Percentiles rank a stretch among this genome's conserved stretches.
Conservation (phyloP, 2,113 vertebrate species). For the Pyrgilauda ruficollis region DNA sequence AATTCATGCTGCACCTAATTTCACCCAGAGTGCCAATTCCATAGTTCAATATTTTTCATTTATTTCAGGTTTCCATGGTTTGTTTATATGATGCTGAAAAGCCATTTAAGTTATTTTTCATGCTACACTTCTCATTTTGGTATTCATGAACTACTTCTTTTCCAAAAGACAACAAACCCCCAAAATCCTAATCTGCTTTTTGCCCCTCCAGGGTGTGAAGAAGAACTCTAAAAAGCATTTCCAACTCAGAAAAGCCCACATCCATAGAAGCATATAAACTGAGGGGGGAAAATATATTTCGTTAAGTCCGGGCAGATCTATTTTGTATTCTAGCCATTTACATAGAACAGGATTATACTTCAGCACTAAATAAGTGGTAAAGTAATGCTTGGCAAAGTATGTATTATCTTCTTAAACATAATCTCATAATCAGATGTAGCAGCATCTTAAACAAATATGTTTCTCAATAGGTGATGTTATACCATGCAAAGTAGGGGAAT, state of each 20-base stretch:
- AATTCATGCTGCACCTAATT: conserved; percentile 25
- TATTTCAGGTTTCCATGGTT: conserved; percentile 59
- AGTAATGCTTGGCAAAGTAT: conserved; percentile 52
- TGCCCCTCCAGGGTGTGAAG: conserved; percentile 18
- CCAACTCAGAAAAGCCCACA: neutral
- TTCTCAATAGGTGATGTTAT: conserved; percentile 47
- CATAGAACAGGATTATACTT: conserved; percentile 52
- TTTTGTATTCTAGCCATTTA: conserved; percentile 46
- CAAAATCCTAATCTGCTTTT: conserved; percentile 33
- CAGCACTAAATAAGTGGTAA: conserved; percentile 39
- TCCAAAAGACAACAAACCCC: conserved; percentile 16
- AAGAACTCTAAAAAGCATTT: conserved; percentile 13
- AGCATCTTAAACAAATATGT: conserved; percentile 62
- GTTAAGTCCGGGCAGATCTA: neutral
- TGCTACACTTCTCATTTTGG: conserved; percentile 11
- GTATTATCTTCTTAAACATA: conserved; percentile 67
- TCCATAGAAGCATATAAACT: neutral
- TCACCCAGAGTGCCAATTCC: conserved; percentile 4
- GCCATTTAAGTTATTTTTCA: conserved; percentile 61
- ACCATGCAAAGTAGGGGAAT: conserved; percentile 21
- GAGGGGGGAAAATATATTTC: neutral
- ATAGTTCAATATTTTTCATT: conserved; percentile 60
- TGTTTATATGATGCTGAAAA: conserved; percentile 44
- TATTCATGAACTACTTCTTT: conserved; percentile 52
- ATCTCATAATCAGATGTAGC: conserved; percentile 69